A percentile compares a stretch with the other conserved stretches of the same genome.
phyloP scores from a whole-genome alignment of 2,113 vertebrate genomes.

The Scophthalmus maximus region DNA sequence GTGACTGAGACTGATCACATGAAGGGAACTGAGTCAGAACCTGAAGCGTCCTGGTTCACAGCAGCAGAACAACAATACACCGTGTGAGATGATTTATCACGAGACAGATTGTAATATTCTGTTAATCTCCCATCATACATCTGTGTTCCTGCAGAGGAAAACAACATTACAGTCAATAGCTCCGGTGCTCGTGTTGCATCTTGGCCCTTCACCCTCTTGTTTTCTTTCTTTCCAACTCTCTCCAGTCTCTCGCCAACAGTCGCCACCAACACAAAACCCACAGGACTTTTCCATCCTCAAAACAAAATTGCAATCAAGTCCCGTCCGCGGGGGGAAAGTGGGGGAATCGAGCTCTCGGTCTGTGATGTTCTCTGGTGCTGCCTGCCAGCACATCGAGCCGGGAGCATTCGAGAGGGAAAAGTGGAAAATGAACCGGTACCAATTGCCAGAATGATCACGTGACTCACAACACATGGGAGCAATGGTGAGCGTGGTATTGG shows the following conservation, averaged over 20 bases:
- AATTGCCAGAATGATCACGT: conserved; percentile 52
- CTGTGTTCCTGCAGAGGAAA: conserved; percentile 39
- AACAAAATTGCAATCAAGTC: conserved; percentile 72
- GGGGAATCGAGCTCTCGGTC: conserved; percentile 1
- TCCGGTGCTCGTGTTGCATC: conserved; percentile 59
- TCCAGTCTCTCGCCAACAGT: conserved; percentile 55
- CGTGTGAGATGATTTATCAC: conserved; percentile 14
- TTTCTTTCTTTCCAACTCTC: conserved; percentile 56
- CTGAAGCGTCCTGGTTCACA: neutral
- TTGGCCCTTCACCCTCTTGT: conserved; percentile 35
- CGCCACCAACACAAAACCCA: conserved; percentile 70
- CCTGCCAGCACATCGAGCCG: conserved; percentile 60
- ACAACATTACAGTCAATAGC: conserved; percentile 55
- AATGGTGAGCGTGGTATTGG: conserved; percentile 8
- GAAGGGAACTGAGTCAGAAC: too few species aligned
- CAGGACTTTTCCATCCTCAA: conserved; percentile 70
- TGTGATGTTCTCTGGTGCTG: too few species aligned
- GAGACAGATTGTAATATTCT: neutral
- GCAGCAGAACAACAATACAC: neutral
- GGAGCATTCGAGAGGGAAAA: conserved; percentile 45
- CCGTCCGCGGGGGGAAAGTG: conserved; percentile 33
- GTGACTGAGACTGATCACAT: neutral
- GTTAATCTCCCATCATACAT: neutral
- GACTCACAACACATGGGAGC: conserved; percentile 43
- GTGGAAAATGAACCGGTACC: conserved; percentile 60